Evolutionary conservation across 2,797 vertebrate species (phyloP).

Genomic region (Lerista edwardsae): DNA sequence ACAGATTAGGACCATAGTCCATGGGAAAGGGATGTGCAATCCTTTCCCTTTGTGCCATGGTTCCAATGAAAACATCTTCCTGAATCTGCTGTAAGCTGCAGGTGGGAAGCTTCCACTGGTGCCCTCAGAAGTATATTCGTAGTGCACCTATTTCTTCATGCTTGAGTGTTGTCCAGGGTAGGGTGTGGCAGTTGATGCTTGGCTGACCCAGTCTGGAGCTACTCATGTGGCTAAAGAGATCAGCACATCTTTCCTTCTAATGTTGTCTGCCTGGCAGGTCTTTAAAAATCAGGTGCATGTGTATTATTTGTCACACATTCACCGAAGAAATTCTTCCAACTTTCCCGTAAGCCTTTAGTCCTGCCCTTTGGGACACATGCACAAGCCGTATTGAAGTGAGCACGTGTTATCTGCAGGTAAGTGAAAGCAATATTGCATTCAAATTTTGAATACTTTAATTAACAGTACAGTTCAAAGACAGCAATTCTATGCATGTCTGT

Average conservation of each 20-base stretch:
- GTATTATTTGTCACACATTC: not conserved
- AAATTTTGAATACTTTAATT: not conserved
- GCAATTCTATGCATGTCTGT: too few relatives aligned
- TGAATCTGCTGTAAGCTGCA: too few relatives aligned
- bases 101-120: too few relatives aligned
- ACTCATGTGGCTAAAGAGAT: not conserved
- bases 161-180: too few relatives aligned
- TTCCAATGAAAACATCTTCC: too few relatives aligned
- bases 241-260: not conserved
- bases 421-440: not conserved
- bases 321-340: not conserved
- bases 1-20: too few relatives aligned
- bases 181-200: too few relatives aligned
- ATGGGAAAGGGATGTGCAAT: too few relatives aligned
- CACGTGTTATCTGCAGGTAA: not conserved
- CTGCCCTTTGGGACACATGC: not conserved
- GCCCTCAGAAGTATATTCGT: not conserved
- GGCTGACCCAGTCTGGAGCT: too few relatives aligned
- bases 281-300: not conserved
- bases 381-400: not conserved
- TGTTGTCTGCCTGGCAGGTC: not conserved
- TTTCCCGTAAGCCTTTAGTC: not conserved
- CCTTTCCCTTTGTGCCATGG: too few relatives aligned
- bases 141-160: not conserved
- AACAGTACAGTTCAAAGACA: not conserved